Conservation (phyloP, 2,113 vertebrate species). For the Stictonetta naevosa region DNA sequence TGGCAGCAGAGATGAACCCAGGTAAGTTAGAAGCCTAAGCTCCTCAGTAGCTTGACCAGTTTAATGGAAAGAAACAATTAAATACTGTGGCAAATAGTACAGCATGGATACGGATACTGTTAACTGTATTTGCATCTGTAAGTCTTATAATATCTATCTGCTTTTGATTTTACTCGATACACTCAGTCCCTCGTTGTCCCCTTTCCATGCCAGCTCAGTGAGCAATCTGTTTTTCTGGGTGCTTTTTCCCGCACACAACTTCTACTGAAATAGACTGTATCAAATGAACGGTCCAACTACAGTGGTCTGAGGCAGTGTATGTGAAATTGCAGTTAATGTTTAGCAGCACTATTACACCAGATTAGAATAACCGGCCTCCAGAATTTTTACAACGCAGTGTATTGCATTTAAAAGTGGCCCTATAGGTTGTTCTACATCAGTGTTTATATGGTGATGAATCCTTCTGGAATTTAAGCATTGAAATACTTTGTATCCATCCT, state of each 20-base stretch:
- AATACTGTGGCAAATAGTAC: not conserved
- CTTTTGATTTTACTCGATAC: not conserved
- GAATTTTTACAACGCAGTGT: conserved; percentile 2
- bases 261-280: not conserved
- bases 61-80: not conserved
- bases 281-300: not conserved
- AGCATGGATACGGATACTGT: not conserved
- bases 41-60: not conserved
- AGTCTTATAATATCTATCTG: not conserved
- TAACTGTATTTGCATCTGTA: not conserved
- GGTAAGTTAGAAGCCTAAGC: not conserved
- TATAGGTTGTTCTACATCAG: not conserved
- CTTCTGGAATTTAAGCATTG: conserved; percentile 1
- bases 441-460: not conserved
- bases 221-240: not conserved
- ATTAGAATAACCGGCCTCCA: not conserved
- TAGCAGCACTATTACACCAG: conserved; percentile 9
- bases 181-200: not conserved
- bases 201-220: not conserved
- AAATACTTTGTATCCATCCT: conserved; percentile 5
- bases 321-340: not conserved
- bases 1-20: not conserved
- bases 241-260: not conserved
- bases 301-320: not conserved
- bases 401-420: conserved; percentile 19